These are phyloP conservation scores for Ligdia adustata DNA, from an alignment of 2,888 invertebrate species.

Conservation along the genomic window DNA sequence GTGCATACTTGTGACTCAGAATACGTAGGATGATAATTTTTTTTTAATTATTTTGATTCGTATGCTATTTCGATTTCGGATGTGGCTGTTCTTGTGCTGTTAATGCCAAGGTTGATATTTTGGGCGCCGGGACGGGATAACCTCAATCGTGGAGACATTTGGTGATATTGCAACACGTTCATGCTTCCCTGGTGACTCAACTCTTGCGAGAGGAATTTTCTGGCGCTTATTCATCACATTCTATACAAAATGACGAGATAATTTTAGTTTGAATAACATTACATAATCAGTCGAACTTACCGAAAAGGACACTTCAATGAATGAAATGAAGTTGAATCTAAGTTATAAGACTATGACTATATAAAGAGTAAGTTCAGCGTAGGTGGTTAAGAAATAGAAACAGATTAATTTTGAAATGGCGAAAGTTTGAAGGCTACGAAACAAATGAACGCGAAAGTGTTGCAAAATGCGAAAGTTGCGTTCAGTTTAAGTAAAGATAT, in stretches of 20 bases:
- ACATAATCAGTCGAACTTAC: slow-evolving; percentile 11
- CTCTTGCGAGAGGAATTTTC: slow-evolving; percentile 21
- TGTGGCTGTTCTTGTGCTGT: slow-evolving; percentile 26
- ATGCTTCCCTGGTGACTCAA: slow-evolving; percentile 32
- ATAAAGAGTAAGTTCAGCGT: slow-evolving; percentile 8
- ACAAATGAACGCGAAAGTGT: slow-evolving; percentile 20
- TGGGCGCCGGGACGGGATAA: slow-evolving; percentile 27
- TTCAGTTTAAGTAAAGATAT: slow-evolving; percentile 1
- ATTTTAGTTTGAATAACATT: slow-evolving; percentile 15
- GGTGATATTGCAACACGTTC: slow-evolving; percentile 27
- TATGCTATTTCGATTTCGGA: slow-evolving; percentile 30
- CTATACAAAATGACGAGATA: slow-evolving; percentile 19
- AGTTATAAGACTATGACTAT: too few species aligned
- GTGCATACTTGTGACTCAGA: slow-evolving; percentile 55
- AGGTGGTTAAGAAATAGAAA: slow-evolving; percentile 12
- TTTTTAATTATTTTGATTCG: slow-evolving; percentile 48
- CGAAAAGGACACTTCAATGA: too few species aligned
- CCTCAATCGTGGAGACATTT: slow-evolving; percentile 36
- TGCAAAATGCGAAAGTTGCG: slow-evolving; percentile 4
- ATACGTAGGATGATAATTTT: slow-evolving; percentile 57
- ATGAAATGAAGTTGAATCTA: too few species aligned
- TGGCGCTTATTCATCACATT: slow-evolving; percentile 31
- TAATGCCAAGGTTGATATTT: slow-evolving; percentile 44
- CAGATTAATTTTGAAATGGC: slow-evolving; percentile 15
- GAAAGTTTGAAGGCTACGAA: slow-evolving; percentile 17